phyloP scores from a whole-genome alignment of 2,797 vertebrate genomes.

The Sus cebifrons region DNA sequence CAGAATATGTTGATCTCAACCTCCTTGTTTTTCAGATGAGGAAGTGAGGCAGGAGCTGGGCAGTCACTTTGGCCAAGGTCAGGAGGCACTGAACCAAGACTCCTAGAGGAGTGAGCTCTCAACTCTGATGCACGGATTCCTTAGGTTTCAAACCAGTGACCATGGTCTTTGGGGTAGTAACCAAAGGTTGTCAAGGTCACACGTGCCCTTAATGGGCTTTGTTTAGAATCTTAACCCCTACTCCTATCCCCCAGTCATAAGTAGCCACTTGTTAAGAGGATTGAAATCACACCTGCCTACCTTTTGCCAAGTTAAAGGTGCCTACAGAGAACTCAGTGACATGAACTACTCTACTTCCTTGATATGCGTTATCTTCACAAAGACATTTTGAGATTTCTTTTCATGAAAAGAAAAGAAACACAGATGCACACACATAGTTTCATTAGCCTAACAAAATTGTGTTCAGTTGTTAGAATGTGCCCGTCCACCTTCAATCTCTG shows the following conservation, averaged over 20 bases:
- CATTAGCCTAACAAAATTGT: background rate
- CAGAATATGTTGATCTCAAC: slow-evolving; percentile 35
- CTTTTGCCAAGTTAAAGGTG: slow-evolving; percentile 29
- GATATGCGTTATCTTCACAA: slow-evolving; percentile 4
- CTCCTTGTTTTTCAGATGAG: slow-evolving; percentile 57
- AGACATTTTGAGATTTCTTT: slow-evolving; percentile 54
- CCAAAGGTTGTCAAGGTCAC: background rate
- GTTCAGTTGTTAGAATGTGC: background rate
- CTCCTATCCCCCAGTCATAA: background rate
- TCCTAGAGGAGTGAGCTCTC: background rate
- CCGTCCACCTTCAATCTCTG: background rate
- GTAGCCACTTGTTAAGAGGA: slow-evolving; percentile 14
- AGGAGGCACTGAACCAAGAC: background rate
- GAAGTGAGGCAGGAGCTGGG: background rate
- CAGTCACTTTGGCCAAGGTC: slow-evolving; percentile 64
- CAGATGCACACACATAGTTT: background rate
- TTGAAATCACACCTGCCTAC: background rate
- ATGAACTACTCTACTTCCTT: background rate
- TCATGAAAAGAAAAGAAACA: background rate
- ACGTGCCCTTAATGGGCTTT: background rate
- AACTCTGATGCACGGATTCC: background rate
- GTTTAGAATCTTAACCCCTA: background rate
- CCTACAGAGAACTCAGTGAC: background rate
- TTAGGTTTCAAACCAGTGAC: slow-evolving; percentile 26
- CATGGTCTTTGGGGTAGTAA: background rate